Base-by-base conservation (phyloP, 2,797 vertebrate genomes). In the Iguana delicatissima region DNA sequence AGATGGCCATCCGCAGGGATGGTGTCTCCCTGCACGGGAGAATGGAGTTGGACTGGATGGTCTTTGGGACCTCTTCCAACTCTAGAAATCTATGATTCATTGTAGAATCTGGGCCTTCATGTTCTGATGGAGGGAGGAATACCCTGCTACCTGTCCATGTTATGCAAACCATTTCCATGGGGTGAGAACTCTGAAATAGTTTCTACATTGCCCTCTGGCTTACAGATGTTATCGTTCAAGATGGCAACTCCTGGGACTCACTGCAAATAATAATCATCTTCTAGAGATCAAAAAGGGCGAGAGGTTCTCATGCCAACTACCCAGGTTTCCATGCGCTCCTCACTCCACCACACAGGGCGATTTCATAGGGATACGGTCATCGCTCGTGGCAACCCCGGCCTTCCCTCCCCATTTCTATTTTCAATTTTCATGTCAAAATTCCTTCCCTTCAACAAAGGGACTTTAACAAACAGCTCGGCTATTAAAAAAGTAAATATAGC, bases 321-420 rank as follows among this genome's bases (percentile, higher is more conserved):
- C 85, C 55, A 50, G 89, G 50, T 52, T 90, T 85, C 92, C 79
- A 3, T 13, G 88, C 90, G 35, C 74, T 24, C 52, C 18, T 79
- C 91, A 87, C n/a, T 42, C 72, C 77, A 29, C 89, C 92, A 52
- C 1, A 76, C 14, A 20, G 91, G 12, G 80, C 46, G 1, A 0
- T 93, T 96, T 96, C 91, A 91, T 95, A 85, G 94, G 95, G 95
- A 94, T 94, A 95, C 92, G 16, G 0, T 84, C 91, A 92, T 32
- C 12, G 1, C 81, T 89, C 64, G 85, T 64, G 91, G 89, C 84
- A 82, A 91, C 5, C 55, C 1, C 5, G 22, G 26, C 38, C 81
- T n/a, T 73, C 1, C 0, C 29, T 35, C 12, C 52, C 14, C 1
- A 20, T 76, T 46, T 62, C 87, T 50, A 67, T 74, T 76, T 86